A percentile compares a stretch with the other conserved stretches of the same genome.
phyloP scores from a whole-genome alignment of 2,797 vertebrate species.

The Xenentodon cancila region DNA sequence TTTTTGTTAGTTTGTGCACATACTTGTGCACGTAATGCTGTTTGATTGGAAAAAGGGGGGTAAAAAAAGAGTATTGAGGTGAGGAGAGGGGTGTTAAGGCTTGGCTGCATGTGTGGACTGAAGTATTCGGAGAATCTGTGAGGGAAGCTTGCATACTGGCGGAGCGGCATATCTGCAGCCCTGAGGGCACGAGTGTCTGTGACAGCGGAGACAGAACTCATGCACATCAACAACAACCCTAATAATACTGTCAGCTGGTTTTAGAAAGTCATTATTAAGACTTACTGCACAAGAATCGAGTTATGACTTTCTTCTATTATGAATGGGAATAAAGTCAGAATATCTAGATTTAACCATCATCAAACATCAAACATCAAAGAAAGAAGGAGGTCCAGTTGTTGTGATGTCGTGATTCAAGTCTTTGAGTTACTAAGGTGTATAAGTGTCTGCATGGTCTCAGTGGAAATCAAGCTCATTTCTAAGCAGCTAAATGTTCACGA shows the following conservation, averaged over 20 bases:
- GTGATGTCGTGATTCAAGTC: too few species aligned
- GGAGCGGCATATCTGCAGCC: slow-evolving; percentile 25
- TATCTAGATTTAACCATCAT: too few species aligned
- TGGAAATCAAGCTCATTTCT: not conserved
- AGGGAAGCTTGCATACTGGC: slow-evolving; percentile 5
- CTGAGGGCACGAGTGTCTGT: slow-evolving; percentile 1
- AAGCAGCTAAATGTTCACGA: not conserved
- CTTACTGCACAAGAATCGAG: too few species aligned
- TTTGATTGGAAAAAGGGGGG: slow-evolving; percentile 12
- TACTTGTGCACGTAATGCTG: not conserved
- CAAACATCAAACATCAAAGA: too few species aligned
- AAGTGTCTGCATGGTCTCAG: too few species aligned
- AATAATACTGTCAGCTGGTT: too few species aligned
- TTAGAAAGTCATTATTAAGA: too few species aligned
- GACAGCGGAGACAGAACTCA: not conserved
- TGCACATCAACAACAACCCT: not conserved
- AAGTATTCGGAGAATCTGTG: slow-evolving; percentile 47
- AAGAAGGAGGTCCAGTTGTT: too few species aligned
- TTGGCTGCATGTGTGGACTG: slow-evolving; percentile 10
- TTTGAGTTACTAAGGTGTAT: too few species aligned
- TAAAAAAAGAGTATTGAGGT: slow-evolving; percentile 16
- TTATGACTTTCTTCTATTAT: too few species aligned
- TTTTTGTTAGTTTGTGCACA: slow-evolving; percentile 23
- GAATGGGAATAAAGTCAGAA: too few species aligned
- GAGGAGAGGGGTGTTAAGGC: slow-evolving; percentile 21